Evolutionary conservation across 2,113 vertebrate genomes (phyloP), one percentile per base, ranked within the genome.

Genomic region (Oreochromis niloticus): DNA sequence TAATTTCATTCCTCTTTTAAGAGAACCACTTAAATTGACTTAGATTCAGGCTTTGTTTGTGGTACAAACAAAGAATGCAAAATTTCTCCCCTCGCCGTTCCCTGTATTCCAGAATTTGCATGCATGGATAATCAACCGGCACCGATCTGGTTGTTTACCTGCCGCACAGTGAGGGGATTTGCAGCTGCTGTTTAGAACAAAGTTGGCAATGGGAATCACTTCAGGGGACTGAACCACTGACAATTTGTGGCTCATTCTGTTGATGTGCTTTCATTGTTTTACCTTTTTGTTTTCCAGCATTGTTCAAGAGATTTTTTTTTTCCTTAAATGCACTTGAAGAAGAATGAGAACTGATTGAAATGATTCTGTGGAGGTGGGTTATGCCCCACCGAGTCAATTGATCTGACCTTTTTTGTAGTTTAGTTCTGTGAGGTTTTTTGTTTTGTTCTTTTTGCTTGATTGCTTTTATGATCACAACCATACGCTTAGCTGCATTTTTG

Each of bases 311-410:
- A 81, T 73, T 46, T 5, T 22, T 22, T 22, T 55, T 88, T 75
- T 46, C 92, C 88, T 90, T 91, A 85, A 94, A 94, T 94, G 92
- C 93, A 95, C 91, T 95, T 94, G 3, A 88, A 6, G 63, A 87
- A 82, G 54, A 82, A 14, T 55, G 50, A 89, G 36, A 79, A 80
- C 43, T 81, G 52, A 66, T 61, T 57, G 32, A 81, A 81, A 80
- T 80, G 10, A 86, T 84, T 50, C 3, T 34, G n/a, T 83, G 68
- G 85, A 92, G 81, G 48, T 54, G 19, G 34, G 81, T 83, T 83
- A 9, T 43, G 54, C 86, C 80, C 85, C 30, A 56, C 83, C 30
- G 66, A 81, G 85, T 89, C 19, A 43, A 87, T 61, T 71, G 24
- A 83, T 87, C 36, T 56, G 46, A 87, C 61, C 27, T 86, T 87